These are phyloP conservation scores for Otolemur garnettii DNA, from an alignment of 2,113 vertebrate genomes.

Conservation along the genomic window DNA sequence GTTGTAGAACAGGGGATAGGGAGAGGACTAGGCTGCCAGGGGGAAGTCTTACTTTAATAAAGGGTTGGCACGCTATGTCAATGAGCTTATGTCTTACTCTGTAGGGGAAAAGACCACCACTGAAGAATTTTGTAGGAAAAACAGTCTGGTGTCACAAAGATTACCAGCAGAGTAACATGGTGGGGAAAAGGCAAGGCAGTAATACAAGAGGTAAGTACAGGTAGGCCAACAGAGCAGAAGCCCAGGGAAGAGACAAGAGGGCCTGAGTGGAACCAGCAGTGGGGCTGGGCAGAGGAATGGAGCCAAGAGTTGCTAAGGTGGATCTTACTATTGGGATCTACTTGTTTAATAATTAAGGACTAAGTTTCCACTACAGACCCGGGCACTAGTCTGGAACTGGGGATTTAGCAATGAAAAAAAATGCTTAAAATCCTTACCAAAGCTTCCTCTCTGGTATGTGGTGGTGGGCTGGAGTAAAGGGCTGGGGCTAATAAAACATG, in stretches of 20 bases:
- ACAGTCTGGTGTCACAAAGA: background rate
- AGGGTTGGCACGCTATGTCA: background rate
- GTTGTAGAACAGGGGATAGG: background rate
- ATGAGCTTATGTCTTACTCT: background rate
- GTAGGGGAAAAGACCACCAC: background rate
- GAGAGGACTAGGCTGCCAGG: background rate
- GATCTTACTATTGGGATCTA: background rate
- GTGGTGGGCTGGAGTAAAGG: background rate
- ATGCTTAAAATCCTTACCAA: background rate
- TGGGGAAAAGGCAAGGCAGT: background rate
- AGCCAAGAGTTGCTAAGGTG: background rate
- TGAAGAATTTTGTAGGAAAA: background rate
- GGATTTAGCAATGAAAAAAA: background rate
- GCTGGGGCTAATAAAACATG: background rate
- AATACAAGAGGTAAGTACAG: background rate
- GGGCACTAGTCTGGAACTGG: background rate
- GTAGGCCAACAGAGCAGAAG: background rate
- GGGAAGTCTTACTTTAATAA: background rate
- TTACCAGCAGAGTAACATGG: background rate
- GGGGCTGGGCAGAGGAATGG: background rate
- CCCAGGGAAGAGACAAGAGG: background rate
- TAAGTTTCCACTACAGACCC: background rate
- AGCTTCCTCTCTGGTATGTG: background rate
- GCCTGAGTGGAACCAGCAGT: background rate
- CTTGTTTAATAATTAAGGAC: background rate